Percentiles rank a stretch among this genome's conserved stretches.
phyloP scores from a whole-genome alignment of 2,888 invertebrate genomes.

The Seira ritae region DNA sequence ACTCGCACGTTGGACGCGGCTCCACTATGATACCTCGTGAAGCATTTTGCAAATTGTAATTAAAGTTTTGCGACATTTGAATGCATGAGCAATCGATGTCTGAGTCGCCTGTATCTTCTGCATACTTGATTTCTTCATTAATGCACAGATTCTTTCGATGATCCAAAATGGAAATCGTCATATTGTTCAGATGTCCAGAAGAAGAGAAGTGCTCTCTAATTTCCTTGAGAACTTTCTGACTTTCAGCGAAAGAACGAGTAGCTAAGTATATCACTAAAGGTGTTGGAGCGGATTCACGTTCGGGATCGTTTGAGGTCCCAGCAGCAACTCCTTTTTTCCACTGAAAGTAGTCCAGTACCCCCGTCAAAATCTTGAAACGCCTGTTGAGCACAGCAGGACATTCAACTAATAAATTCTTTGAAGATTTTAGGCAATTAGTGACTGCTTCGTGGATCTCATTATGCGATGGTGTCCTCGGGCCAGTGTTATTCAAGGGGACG shows the following conservation, averaged over 20 bases:
- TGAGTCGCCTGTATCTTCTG: neutral
- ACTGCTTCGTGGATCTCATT: no score
- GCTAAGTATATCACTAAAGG: neutral
- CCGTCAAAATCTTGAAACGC: neutral
- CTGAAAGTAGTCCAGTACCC: neutral
- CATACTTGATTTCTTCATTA: neutral
- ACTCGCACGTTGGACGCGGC: no score
- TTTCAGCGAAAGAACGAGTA: neutral
- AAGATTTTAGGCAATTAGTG: neutral
- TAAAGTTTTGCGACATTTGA: neutral
- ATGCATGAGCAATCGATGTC: neutral
- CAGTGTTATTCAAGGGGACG: no score
- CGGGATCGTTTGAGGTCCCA: neutral
- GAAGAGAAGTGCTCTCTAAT: neutral
- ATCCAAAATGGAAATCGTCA: neutral
- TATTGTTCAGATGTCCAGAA: neutral
- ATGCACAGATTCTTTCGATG: neutral
- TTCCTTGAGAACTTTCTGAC: neutral
- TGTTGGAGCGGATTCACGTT: neutral
- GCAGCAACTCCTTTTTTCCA: neutral
- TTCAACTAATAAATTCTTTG: constrained; percentile 20
- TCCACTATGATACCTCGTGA: no score
- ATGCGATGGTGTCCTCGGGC: no score
- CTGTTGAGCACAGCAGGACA: neutral
- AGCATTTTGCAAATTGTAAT: no score